Evolutionary conservation across 92 coral and sea anemone genomes (phyloP).

Genomic region (Nematostella vectensis): DNA sequence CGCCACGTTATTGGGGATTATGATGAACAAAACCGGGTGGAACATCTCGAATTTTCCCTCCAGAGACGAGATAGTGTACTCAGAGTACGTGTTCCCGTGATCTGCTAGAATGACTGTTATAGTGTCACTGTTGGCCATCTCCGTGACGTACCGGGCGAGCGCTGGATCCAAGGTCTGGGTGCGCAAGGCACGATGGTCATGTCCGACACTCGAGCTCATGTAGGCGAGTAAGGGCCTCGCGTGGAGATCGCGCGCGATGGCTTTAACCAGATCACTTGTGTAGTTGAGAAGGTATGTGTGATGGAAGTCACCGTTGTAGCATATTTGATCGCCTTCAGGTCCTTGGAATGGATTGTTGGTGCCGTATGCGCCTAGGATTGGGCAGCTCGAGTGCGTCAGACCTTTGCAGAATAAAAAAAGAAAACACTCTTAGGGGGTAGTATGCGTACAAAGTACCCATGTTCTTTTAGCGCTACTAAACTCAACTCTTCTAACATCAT

Average conservation of each 20-base stretch:
- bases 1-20: slow-evolving; percentile 54
- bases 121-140: slow-evolving; percentile 44
- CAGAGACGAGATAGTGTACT: slow-evolving; percentile 32
- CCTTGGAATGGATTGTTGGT: slow-evolving; percentile 21
- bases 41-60: slow-evolving; percentile 69
- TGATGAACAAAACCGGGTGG: slow-evolving; percentile 44
- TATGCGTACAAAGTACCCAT: background rate
- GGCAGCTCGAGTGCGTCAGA: slow-evolving; percentile 46
- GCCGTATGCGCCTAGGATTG: slow-evolving; percentile 18
- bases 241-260: slow-evolving; percentile 19
- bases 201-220: slow-evolving; percentile 60
- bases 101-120: slow-evolving; percentile 71
- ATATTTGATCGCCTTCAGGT: slow-evolving; percentile 34
- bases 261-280: slow-evolving; percentile 30
- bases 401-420: slow-evolving; percentile 25
- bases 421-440: background rate
- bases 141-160: slow-evolving; percentile 36
- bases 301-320: slow-evolving; percentile 48
- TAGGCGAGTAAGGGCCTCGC: slow-evolving; percentile 57
- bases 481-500: too few species aligned
- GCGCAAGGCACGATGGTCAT: slow-evolving; percentile 57
- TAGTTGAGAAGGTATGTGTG: slow-evolving; percentile 39
- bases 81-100: slow-evolving; percentile 84
- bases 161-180: slow-evolving; percentile 61
- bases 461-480: background rate